Evolutionary conservation across 2,888 invertebrate genomes (phyloP).

Genomic region (Agriopis marginaria): DNA sequence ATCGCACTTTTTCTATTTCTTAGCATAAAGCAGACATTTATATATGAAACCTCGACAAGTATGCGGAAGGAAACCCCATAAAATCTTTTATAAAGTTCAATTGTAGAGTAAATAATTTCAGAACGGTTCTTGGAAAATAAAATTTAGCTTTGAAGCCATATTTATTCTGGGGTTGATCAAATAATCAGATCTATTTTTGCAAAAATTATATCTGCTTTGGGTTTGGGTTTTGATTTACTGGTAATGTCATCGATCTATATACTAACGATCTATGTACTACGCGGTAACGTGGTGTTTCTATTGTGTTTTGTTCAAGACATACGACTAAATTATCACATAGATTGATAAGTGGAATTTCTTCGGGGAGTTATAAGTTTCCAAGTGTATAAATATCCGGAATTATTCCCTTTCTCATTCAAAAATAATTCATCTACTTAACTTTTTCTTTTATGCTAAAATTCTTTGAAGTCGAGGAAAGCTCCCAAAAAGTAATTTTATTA

Average conservation of each 20-base stretch:
- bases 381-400: slow-evolving; percentile 80
- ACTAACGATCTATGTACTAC: too few relatives aligned
- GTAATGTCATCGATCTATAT: too few relatives aligned
- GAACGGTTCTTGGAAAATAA: slow-evolving; percentile 60
- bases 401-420: slow-evolving; percentile 84
- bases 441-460: slow-evolving; percentile 85
- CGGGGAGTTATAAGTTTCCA: slow-evolving; percentile 50
- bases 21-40: slow-evolving; percentile 1
- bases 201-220: neutral
- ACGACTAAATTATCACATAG: neutral
- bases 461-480: slow-evolving; percentile 86
- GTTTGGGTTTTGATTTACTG: neutral
- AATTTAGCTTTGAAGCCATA: slow-evolving; percentile 9
- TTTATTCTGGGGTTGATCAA: slow-evolving; percentile 5
- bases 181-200: neutral
- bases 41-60: slow-evolving; percentile 5
- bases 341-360: slow-evolving; percentile 1
- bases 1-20: neutral
- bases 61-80: slow-evolving; percentile 58
- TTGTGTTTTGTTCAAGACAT: neutral
- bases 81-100: slow-evolving; percentile 65
- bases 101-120: slow-evolving; percentile 68
- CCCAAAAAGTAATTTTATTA: slow-evolving; percentile 87
- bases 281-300: neutral
- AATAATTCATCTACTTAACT: slow-evolving; percentile 86